Evolutionary conservation across 2,113 vertebrate genomes (phyloP).

Genomic region (Burhinus oedicnemus): DNA sequence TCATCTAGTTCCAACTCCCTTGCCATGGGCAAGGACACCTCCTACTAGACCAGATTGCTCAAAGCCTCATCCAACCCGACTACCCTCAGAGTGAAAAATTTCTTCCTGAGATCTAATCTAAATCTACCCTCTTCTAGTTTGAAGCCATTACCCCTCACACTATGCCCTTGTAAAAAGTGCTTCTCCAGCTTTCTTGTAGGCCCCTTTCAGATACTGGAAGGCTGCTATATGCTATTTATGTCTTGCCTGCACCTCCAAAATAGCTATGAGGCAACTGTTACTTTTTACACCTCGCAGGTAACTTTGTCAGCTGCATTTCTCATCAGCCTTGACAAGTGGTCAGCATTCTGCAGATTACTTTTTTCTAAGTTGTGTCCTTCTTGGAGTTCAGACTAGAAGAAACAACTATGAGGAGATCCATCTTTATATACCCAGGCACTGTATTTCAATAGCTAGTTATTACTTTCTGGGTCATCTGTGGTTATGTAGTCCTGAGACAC

Average conservation of each 20-base stretch:
- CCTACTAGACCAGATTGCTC: no score
- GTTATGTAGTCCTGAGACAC: background rate
- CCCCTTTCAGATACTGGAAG: no score
- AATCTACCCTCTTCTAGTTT: no score
- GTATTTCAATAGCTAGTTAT: background rate
- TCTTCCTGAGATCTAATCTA: no score
- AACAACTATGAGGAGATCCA: background rate
- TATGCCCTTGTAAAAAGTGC: no score
- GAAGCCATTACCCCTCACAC: no score
- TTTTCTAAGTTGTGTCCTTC: background rate
- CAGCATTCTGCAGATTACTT: background rate
- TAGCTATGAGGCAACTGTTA: background rate
- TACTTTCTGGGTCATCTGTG: background rate
- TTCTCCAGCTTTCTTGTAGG: no score
- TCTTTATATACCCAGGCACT: background rate
- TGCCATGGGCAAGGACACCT: no score
- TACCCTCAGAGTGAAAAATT: no score
- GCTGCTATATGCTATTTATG: background rate
- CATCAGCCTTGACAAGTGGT: background rate
- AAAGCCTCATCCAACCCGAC: no score
- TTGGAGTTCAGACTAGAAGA: background rate
- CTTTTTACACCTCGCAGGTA: background rate
- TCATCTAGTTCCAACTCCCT: no score
- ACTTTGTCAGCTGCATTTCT: background rate
- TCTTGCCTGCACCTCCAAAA: background rate